Percentiles rank a stretch among this genome's conserved stretches.
Evolutionary conservation across 2,797 vertebrate species (phyloP).

Genomic region (Trematomus bernacchii): DNA sequence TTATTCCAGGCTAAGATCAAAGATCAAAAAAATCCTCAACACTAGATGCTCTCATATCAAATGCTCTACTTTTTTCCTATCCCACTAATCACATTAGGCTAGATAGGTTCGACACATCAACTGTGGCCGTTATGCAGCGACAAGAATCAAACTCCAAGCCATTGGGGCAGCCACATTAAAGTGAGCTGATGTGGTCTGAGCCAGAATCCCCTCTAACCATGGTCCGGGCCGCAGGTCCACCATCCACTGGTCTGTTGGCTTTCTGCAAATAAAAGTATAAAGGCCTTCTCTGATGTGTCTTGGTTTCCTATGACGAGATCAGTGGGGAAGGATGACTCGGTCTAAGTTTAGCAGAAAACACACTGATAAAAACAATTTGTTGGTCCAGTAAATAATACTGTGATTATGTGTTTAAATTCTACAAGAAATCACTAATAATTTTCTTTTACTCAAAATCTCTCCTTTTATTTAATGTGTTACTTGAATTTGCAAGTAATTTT

Average conservation of each 20-base stretch:
- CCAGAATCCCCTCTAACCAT: slow-evolving; percentile 58
- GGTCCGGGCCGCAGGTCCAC: slow-evolving; percentile 57
- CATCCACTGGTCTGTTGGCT: slow-evolving; percentile 45
- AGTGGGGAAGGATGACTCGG: slow-evolving; percentile 4
- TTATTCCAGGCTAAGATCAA: slow-evolving; percentile 24
- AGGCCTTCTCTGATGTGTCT: slow-evolving; percentile 38
- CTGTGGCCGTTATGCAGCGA: slow-evolving; percentile 59
- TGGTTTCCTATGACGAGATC: slow-evolving; percentile 24
- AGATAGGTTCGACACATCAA: slow-evolving; percentile 56
- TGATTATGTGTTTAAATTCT: too few species aligned
- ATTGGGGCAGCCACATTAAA: slow-evolving; percentile 52
- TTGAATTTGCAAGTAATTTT: too few species aligned
- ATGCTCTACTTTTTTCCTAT: slow-evolving; percentile 27
- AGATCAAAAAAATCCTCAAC: slow-evolving; percentile 15
- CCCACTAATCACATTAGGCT: slow-evolving; percentile 57
- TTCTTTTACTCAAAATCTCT: too few species aligned
- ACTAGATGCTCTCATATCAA: slow-evolving; percentile 21
- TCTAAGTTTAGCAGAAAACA: not conserved
- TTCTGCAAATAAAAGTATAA: slow-evolving; percentile 30
- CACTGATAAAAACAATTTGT: too few species aligned
- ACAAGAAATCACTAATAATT: too few species aligned
- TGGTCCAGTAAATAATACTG: too few species aligned
- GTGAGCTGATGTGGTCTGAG: slow-evolving; percentile 61
- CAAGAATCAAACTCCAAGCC: slow-evolving; percentile 41
- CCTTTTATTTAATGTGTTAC: too few species aligned